Evolutionary conservation across 2,113 vertebrate genomes (phyloP).

Genomic region (Gambusia affinis): DNA sequence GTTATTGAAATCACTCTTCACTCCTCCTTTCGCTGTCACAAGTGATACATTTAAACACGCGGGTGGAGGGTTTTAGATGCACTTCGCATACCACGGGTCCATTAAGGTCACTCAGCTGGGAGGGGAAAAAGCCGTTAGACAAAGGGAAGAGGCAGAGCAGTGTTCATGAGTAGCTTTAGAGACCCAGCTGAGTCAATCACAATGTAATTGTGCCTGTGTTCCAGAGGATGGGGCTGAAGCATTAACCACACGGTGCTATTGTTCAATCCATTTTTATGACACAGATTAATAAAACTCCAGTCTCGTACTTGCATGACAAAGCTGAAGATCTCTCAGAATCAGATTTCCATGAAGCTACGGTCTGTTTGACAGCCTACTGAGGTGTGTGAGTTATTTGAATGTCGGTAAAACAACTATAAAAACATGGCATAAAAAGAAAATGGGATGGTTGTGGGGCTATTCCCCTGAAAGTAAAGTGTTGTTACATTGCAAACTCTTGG

Average conservation of each 20-base stretch:
- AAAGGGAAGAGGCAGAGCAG: conserved; percentile 35
- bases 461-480: conserved; percentile 25
- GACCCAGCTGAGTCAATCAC: conserved; percentile 63
- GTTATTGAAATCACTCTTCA: conserved; percentile 44
- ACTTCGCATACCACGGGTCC: conserved; percentile 35
- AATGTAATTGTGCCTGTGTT: conserved; percentile 74
- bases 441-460: conserved; percentile 6
- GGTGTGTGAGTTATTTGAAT: conserved; percentile 31
- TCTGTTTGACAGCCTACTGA: conserved; percentile 26
- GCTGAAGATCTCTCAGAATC: conserved; percentile 36
- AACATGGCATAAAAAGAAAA: neutral
- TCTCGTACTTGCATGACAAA: conserved; percentile 17
- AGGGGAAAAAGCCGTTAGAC: conserved; percentile 35
- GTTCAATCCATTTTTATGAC: conserved; percentile 52
- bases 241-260: conserved; percentile 64
- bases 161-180: conserved; percentile 51
- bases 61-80: conserved; percentile 46
- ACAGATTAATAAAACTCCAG: conserved; percentile 42
- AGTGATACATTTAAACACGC: conserved; percentile 47
- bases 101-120: conserved; percentile 49
- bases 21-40: conserved; percentile 45
- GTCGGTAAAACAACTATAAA: conserved; percentile 17
- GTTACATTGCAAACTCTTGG: conserved; percentile 16
- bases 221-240: conserved; percentile 81
- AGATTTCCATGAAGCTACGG: conserved; percentile 28